A percentile compares a stretch with the other conserved stretches of the same genome.
Evolutionary conservation across 2,888 invertebrate genomes (phyloP).

Genomic region (Amphimallon solstitiale): DNA sequence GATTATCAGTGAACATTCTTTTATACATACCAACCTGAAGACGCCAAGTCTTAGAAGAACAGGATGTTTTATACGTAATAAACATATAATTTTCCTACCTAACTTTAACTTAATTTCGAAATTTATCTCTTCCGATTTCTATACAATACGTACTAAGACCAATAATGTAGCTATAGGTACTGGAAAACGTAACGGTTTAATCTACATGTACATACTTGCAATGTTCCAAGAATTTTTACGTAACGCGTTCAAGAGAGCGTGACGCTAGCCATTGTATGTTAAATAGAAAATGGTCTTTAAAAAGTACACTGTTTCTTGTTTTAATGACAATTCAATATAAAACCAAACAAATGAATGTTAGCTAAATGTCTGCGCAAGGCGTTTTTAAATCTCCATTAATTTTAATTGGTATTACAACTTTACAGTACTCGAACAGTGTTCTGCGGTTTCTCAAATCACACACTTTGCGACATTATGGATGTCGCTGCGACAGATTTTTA

Average conservation of each 20-base stretch:
- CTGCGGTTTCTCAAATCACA: neutral
- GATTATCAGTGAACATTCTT: too few species aligned
- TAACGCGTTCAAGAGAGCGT: slow-evolving; percentile 35
- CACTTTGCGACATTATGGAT: neutral
- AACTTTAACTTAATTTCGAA: too few species aligned
- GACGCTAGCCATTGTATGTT: slow-evolving; percentile 36
- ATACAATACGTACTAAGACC: too few species aligned
- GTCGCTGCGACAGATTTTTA: neutral
- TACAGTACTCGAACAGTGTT: too few species aligned
- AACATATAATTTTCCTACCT: too few species aligned
- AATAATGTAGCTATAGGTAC: neutral
- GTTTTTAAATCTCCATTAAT: slow-evolving; percentile 20
- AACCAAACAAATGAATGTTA: slow-evolving; percentile 10
- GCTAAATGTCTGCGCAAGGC: slow-evolving; percentile 10
- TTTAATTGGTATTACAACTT: neutral
- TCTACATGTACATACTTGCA: slow-evolving; percentile 4
- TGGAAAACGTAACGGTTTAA: slow-evolving; percentile 1
- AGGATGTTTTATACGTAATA: too few species aligned
- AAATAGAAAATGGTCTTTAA: slow-evolving; percentile 35
- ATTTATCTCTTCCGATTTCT: too few species aligned
- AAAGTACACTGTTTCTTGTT: slow-evolving; percentile 20
- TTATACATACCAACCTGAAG: too few species aligned
- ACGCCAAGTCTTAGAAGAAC: too few species aligned
- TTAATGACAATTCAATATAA: neutral
- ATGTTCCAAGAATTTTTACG: slow-evolving; percentile 37